Evolutionary conservation across 1,140 invertebrate genomes (phyloP).

Genomic region (Ips nitidus): DNA sequence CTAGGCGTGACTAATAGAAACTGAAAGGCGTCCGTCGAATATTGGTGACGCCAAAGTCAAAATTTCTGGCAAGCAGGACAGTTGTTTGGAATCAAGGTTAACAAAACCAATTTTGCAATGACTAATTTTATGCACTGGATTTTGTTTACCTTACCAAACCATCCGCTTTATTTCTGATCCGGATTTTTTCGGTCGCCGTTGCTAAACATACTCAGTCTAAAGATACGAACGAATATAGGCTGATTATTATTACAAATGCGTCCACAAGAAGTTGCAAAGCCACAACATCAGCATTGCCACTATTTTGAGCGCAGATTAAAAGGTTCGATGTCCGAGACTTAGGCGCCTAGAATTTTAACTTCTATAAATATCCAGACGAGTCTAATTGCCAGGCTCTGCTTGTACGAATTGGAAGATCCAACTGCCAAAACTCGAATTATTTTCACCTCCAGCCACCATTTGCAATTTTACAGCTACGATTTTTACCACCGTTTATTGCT

Average conservation of each 20-base stretch:
- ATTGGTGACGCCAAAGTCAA: conserved; percentile 7
- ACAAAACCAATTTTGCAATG: conserved; percentile 11
- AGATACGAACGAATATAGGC: too few relatives aligned
- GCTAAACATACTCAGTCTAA: too few relatives aligned
- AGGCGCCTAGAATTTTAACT: conserved; percentile 52
- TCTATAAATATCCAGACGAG: conserved; percentile 51
- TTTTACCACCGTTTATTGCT: too few relatives aligned
- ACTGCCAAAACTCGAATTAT: conserved; percentile 48
- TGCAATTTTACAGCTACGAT: conserved; percentile 17
- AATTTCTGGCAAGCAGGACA: conserved; percentile 11
- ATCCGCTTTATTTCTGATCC: background rate
- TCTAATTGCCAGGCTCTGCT: conserved; percentile 46
- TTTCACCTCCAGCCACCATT: conserved; percentile 32
- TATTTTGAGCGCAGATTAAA: conserved; percentile 48
- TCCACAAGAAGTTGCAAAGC: conserved; percentile 20
- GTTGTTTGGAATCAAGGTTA: conserved; percentile 5
- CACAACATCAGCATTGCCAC: conserved; percentile 40
- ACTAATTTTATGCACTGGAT: conserved; percentile 12
- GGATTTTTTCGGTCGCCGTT: too few relatives aligned
- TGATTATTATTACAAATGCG: too few relatives aligned
- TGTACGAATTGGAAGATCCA: conserved; percentile 48
- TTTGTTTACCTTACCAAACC: background rate
- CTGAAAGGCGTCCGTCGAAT: conserved; percentile 3
- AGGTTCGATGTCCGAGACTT: conserved; percentile 50
- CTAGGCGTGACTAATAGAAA: conserved; percentile 12